These are phyloP conservation scores for Caenorhabditis briggsae DNA, from an alignment of 1,140 invertebrate species.

Conservation along the genomic window DNA sequence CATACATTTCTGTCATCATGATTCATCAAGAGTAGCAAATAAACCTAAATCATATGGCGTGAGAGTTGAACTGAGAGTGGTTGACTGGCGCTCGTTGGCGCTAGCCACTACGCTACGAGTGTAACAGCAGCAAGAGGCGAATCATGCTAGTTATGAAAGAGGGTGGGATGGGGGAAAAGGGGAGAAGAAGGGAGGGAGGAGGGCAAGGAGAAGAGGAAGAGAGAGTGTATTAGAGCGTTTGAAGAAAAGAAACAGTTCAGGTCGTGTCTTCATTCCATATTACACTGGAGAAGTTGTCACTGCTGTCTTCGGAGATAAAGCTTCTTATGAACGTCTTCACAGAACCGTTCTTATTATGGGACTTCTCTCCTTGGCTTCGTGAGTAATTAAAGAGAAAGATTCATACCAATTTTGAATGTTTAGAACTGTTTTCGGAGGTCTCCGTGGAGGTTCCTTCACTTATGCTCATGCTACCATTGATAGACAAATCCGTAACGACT, in stretches of 20 bases:
- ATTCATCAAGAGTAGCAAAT: conserved; percentile 52
- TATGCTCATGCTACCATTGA: conserved; percentile 71
- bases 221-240: not conserved
- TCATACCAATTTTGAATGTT: not conserved
- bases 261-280: conserved; percentile 75
- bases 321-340: conserved; percentile 72
- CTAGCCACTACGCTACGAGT: conserved; percentile 39
- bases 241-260: conserved; percentile 58
- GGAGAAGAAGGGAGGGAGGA: not conserved
- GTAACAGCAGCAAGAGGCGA: not conserved
- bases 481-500: conserved; percentile 72
- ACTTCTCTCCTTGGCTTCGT: conserved; percentile 72
- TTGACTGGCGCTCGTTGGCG: not conserved
- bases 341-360: conserved; percentile 75
- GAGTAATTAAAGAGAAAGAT: not conserved
- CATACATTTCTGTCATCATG: conserved; percentile 50
- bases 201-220: not conserved
- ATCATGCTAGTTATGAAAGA: not conserved
- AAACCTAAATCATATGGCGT: conserved; percentile 47
- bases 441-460: conserved; percentile 74
- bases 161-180: not conserved
- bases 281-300: conserved; percentile 77
- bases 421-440: conserved; percentile 74
- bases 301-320: conserved; percentile 72
- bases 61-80: conserved; percentile 10